Conservation (phyloP, 2,797 vertebrate species). For the Basileuterus tristriatus region DNA sequence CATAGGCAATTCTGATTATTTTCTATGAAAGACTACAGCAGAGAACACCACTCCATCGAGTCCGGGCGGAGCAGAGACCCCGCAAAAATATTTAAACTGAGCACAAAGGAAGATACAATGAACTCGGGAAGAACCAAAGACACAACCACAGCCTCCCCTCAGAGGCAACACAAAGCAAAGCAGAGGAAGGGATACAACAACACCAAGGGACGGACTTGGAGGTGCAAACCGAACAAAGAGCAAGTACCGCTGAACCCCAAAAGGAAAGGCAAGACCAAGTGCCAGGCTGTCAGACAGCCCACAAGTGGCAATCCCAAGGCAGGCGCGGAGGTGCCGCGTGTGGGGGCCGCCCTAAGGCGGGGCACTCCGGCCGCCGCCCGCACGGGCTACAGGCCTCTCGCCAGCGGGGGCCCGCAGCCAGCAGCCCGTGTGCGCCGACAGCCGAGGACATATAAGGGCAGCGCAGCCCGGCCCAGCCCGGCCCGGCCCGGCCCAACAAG, state of each 20-base stretch:
- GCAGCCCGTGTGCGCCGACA: not conserved
- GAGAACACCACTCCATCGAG: not conserved
- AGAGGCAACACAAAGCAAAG: constrained; percentile 4
- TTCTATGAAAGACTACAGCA: not conserved
- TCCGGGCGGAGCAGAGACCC: not conserved
- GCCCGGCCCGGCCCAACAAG: not conserved
- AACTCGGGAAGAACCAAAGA: not conserved
- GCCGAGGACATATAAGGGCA: not conserved
- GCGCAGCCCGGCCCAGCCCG: not conserved
- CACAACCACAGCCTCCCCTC: not conserved
- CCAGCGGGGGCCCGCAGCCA: not conserved
- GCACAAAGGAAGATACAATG: constrained; percentile 23
- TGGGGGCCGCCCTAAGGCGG: not conserved
- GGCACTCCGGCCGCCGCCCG: not conserved
- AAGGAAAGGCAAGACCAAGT: not conserved
- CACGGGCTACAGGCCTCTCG: not conserved
- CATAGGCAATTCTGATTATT: not conserved
- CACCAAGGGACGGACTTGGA: not conserved
- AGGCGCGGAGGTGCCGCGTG: rapidly evolving
- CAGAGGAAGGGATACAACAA: not conserved
- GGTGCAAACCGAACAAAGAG: constrained; percentile 24
- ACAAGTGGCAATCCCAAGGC: not conserved
- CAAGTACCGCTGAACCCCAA: not conserved
- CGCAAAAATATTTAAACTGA: not conserved
- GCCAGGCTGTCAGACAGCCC: not conserved